Conservation (phyloP, 1,140 invertebrate species). For the Trichogramma pretiosum region DNA sequence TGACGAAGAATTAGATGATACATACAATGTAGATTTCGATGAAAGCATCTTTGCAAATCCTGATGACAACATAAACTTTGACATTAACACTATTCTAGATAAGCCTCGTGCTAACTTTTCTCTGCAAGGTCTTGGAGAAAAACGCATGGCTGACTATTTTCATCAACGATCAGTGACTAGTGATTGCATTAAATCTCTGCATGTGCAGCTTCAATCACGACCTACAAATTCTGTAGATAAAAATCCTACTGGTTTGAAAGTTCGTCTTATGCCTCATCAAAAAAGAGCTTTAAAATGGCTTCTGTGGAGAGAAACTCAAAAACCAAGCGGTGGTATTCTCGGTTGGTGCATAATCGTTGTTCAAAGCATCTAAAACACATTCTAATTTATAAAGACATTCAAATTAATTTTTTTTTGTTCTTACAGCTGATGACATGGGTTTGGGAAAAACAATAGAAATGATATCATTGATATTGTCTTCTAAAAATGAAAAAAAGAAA, state of each 20-base stretch:
- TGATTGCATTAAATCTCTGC: constrained; percentile 63
- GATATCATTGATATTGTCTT: constrained; percentile 58
- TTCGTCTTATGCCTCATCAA: constrained; percentile 78
- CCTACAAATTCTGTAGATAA: constrained; percentile 48
- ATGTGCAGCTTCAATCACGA: constrained; percentile 62
- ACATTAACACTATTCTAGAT: background rate
- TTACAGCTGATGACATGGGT: constrained; percentile 88
- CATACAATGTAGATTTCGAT: background rate
- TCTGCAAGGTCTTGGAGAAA: background rate
- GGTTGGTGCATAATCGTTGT: too few species aligned
- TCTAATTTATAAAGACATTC: too few species aligned
- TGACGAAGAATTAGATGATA: background rate
- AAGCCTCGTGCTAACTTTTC: background rate
- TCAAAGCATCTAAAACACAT: too few species aligned
- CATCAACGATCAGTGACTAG: constrained; percentile 56
- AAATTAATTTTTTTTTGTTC: constrained; percentile 12
- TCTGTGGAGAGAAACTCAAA: constrained; percentile 75
- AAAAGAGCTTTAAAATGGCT: constrained; percentile 80
- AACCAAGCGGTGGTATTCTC: constrained; percentile 71
- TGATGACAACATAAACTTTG: constrained; percentile 4
- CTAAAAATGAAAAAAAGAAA: constrained; percentile 33
- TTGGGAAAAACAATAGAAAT: constrained; percentile 87
- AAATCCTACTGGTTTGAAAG: constrained; percentile 56
- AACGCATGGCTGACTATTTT: constrained; percentile 2
- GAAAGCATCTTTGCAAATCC: background rate